A percentile compares a stretch with the other conserved stretches of the same genome.
These are phyloP conservation scores for Diorhabda carinulata DNA, from an alignment of 1,140 invertebrate genomes.

Conservation along the genomic window DNA sequence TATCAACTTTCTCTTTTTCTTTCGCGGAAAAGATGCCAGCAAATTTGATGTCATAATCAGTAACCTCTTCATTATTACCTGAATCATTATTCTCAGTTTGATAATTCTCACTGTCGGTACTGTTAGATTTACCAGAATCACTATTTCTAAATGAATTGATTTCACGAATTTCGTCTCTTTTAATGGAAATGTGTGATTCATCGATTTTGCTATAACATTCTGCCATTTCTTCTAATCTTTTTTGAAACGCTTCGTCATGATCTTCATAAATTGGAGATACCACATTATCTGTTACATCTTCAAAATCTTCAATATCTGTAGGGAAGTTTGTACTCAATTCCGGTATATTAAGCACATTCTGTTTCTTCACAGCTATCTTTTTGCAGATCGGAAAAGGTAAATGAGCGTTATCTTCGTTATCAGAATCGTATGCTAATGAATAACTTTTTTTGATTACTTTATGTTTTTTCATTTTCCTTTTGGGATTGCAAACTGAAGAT, in stretches of 20 bases:
- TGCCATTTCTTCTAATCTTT: conserved; percentile 26
- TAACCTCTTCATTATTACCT: neutral
- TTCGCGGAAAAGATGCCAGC: neutral
- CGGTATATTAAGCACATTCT: conserved; percentile 23
- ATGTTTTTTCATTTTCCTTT: conserved; percentile 11
- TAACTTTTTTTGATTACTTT: conserved; percentile 11
- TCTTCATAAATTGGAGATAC: conserved; percentile 1
- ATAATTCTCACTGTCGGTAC: conserved; percentile 22
- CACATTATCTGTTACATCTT: conserved; percentile 20
- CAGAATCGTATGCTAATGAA: conserved; percentile 26
- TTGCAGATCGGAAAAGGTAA: conserved; percentile 32
- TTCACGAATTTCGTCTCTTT: neutral
- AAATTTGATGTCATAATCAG: conserved; percentile 23
- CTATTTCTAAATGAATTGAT: neutral
- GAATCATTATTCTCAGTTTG: conserved; percentile 4
- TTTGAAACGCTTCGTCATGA: conserved; percentile 22
- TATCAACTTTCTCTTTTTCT: neutral
- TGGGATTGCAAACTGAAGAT: conserved; percentile 7
- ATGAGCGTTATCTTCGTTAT: conserved; percentile 25
- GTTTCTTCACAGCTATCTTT: conserved; percentile 22
- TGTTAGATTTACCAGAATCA: conserved; percentile 8
- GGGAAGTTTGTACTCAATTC: conserved; percentile 27
- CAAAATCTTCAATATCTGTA: conserved; percentile 36
- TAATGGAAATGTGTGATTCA: conserved; percentile 7
- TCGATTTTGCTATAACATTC: conserved; percentile 23